A percentile compares a stretch with the other conserved stretches of the same genome.
Conservation (phyloP, 2,888 invertebrate species). For the Agapetus fuscipes region DNA sequence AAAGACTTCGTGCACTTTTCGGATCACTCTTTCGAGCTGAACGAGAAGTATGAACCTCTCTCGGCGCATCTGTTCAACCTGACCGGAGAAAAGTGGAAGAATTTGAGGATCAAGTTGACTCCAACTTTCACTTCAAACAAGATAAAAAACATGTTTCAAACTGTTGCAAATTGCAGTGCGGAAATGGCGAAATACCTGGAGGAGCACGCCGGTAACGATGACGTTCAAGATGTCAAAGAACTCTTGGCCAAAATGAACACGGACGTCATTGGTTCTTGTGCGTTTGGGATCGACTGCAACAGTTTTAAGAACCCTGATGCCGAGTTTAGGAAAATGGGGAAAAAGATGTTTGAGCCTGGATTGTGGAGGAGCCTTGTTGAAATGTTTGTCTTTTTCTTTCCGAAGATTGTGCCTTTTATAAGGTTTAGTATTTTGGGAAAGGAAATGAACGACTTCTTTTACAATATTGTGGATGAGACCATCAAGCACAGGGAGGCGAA, state of each 20-base stretch:
- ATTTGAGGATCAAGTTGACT: constrained; percentile 33
- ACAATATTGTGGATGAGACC: constrained; percentile 35
- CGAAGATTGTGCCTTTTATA: constrained; percentile 33
- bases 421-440: constrained; percentile 27
- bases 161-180: constrained; percentile 27
- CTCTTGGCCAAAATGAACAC: constrained; percentile 35
- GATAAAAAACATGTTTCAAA: constrained; percentile 37
- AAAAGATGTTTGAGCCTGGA: constrained; percentile 22
- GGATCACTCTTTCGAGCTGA: constrained; percentile 28
- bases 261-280: constrained; percentile 40
- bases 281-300: constrained; percentile 38
- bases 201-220: constrained; percentile 9
- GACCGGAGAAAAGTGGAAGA: constrained; percentile 36
- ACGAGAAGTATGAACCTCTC: constrained; percentile 30
- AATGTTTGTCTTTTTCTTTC: constrained; percentile 36
- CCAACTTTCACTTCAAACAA: constrained; percentile 41
- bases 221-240: constrained; percentile 33
- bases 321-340: constrained; percentile 28
- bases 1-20: constrained; percentile 31
- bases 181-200: constrained; percentile 23
- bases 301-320: constrained; percentile 31
- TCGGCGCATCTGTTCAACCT: constrained; percentile 27
- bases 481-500: constrained; percentile 38
- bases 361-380: constrained; percentile 28
- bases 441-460: constrained; percentile 36